Evolutionary conservation across 2,113 vertebrate species (phyloP).

Genomic region (Rattus rattus): DNA sequence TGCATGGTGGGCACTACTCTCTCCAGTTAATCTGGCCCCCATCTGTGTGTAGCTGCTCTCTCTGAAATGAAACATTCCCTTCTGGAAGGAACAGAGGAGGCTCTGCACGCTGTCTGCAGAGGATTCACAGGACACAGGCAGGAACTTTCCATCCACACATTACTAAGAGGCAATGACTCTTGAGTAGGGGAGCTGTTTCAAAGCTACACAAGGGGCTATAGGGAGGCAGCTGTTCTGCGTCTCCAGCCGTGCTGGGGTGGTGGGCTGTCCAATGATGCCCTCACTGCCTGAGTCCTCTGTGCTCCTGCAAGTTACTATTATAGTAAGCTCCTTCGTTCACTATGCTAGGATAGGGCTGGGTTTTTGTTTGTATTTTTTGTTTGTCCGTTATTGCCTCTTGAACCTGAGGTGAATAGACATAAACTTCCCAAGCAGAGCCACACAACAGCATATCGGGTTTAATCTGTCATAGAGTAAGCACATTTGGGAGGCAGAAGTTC

Average conservation of each 20-base stretch:
- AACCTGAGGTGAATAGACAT: neutral
- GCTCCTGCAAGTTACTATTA: too few relatives aligned
- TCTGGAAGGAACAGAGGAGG: neutral
- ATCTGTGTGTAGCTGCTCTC: neutral
- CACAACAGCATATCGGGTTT: neutral
- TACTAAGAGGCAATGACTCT: neutral
- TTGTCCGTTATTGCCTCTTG: neutral
- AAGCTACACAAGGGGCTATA: neutral
- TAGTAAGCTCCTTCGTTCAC: neutral
- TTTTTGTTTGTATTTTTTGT: neutral
- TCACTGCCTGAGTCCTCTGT: too few relatives aligned
- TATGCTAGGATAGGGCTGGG: neutral
- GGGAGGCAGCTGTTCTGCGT: neutral
- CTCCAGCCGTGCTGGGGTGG: neutral
- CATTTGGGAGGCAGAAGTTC: slow-evolving; percentile 2
- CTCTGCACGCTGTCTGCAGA: neutral
- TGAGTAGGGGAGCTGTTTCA: too few relatives aligned
- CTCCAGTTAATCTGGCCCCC: neutral
- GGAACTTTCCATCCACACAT: neutral
- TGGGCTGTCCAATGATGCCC: neutral
- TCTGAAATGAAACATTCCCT: neutral
- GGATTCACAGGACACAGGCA: neutral
- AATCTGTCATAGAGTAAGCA: neutral
- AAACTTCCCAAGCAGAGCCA: neutral
- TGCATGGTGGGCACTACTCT: neutral